phyloP scores from a whole-genome alignment of 1,140 invertebrate genomes.

The Megalonaias nervosa region DNA sequence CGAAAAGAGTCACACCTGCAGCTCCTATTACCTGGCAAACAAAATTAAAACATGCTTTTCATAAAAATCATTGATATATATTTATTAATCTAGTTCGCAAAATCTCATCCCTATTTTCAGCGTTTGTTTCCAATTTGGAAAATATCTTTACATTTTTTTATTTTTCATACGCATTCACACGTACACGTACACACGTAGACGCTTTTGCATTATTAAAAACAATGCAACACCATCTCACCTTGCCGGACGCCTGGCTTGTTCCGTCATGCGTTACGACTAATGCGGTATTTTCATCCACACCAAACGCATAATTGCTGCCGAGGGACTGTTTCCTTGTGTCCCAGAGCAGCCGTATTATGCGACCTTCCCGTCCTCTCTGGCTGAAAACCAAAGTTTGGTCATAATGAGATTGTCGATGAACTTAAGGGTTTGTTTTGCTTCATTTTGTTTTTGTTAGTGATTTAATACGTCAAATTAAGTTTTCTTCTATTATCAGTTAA shows the following conservation, averaged over 20 bases:
- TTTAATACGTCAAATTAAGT: neutral
- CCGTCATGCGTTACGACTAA: slow-evolving; percentile 48
- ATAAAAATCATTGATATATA: neutral
- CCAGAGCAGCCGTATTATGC: slow-evolving; percentile 47
- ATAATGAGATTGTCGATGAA: neutral
- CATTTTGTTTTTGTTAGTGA: neutral
- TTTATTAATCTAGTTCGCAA: too few species aligned
- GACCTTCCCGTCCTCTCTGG: slow-evolving; percentile 60
- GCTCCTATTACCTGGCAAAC: slow-evolving; percentile 36
- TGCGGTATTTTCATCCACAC: slow-evolving; percentile 52
- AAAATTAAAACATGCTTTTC: neutral
- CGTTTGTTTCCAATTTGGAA: too few species aligned
- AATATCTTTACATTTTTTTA: too few species aligned
- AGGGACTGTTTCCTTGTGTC: slow-evolving; percentile 35
- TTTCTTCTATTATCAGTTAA: neutral
- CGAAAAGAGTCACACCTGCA: slow-evolving; percentile 38
- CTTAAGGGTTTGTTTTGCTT: neutral
- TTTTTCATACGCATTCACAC: too few species aligned
- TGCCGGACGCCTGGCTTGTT: slow-evolving; percentile 24
- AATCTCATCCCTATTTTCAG: too few species aligned
- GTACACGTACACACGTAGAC: too few species aligned
- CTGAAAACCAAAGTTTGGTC: slow-evolving; percentile 29
- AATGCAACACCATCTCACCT: slow-evolving; percentile 27
- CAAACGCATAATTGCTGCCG: slow-evolving; percentile 38
- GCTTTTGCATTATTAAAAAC: too few species aligned